These are phyloP conservation scores for Kryptolebias ocellatus DNA, from an alignment of 2,797 vertebrate species.

Conservation along the genomic window DNA sequence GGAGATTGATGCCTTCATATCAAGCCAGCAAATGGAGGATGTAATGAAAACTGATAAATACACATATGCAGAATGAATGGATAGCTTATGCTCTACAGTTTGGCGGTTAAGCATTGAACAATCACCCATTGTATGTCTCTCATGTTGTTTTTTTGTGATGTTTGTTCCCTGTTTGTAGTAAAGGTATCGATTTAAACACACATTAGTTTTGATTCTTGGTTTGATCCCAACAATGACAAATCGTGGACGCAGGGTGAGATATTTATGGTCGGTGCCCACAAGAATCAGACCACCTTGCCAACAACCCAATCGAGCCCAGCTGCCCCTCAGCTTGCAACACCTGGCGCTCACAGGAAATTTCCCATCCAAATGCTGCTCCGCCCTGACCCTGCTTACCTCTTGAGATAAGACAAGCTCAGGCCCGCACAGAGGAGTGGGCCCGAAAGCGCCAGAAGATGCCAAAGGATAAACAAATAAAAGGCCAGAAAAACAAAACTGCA, in stretches of 20 bases:
- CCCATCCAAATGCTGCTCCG: slow-evolving; percentile 1
- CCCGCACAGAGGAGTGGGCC: not conserved
- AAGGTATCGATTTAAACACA: not conserved
- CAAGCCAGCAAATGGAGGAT: slow-evolving; percentile 33
- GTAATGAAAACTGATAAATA: slow-evolving; percentile 17
- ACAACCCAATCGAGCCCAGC: not conserved
- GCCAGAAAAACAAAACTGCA: not conserved
- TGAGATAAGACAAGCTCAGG: slow-evolving; percentile 5
- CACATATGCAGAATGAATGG: slow-evolving; percentile 6
- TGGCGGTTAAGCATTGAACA: not conserved
- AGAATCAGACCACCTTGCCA: not conserved
- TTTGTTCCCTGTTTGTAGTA: not conserved
- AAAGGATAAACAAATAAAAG: not conserved
- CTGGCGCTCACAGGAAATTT: not conserved
- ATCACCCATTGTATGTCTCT: no score
- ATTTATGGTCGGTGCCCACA: not conserved
- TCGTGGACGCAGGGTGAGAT: no score
- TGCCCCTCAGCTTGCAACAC: not conserved
- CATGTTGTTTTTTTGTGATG: not conserved
- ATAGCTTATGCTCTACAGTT: slow-evolving; percentile 15
- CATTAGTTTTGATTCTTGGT: not conserved
- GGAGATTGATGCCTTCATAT: slow-evolving; percentile 40
- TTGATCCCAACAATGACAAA: not conserved
- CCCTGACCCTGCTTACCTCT: slow-evolving; percentile 1
- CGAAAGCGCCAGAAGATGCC: not conserved